Conservation (phyloP, 1,140 invertebrate genomes). For the Aphis craccivora region DNA sequence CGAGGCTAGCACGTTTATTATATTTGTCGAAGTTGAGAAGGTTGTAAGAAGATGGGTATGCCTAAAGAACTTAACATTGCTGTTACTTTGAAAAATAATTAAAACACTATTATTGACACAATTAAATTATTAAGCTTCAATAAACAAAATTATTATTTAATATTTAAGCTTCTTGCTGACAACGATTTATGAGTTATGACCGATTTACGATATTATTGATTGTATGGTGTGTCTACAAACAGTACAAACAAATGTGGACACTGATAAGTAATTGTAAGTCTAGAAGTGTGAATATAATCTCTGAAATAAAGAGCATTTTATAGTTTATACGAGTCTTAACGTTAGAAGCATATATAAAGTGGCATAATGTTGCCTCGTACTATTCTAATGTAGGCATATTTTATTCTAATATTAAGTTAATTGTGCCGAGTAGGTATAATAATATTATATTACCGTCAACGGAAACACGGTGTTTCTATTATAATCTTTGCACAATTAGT, state of each 20-base stretch:
- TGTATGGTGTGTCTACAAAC: not conserved
- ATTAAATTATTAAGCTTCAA: not conserved
- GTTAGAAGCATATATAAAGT: too few species aligned
- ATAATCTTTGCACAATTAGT: not conserved
- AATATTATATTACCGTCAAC: not conserved
- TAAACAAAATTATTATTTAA: not conserved
- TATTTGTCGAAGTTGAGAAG: not conserved
- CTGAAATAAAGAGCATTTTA: not conserved
- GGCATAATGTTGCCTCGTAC: not conserved
- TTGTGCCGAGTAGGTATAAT: not conserved
- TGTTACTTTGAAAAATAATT: too few species aligned
- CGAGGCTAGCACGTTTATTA: not conserved
- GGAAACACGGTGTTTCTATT: not conserved
- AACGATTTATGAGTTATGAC: not conserved
- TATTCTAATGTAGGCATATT: not conserved
- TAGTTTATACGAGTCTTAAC: not conserved
- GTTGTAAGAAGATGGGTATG: too few species aligned
- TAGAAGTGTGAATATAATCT: not conserved
- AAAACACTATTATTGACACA: not conserved
- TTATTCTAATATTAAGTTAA: not conserved
- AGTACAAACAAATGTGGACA: not conserved
- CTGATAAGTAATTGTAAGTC: not conserved
- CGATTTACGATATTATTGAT: not conserved
- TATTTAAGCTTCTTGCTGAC: not conserved
- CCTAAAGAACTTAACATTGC: too few species aligned